Evolutionary conservation across 2,888 invertebrate species (phyloP).

Genomic region (Mantis religiosa): DNA sequence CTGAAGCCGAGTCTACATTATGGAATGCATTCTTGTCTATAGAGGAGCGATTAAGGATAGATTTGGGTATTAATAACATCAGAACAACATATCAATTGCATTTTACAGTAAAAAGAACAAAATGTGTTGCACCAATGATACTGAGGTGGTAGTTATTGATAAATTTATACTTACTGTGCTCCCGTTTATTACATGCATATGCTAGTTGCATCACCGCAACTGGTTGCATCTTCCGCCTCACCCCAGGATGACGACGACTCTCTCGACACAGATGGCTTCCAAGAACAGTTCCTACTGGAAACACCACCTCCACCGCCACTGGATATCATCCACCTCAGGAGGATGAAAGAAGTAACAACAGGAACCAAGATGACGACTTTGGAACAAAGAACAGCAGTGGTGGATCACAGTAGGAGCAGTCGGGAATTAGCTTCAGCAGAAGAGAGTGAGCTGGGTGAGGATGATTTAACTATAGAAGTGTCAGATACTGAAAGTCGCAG

Average conservation of each 20-base stretch:
- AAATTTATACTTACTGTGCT: neutral
- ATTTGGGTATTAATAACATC: too few relatives aligned
- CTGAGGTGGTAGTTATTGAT: too few relatives aligned
- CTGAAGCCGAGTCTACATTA: neutral
- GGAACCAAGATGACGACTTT: constrained; percentile 26
- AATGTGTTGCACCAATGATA: too few relatives aligned
- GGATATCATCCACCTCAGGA: neutral
- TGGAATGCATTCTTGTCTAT: too few relatives aligned
- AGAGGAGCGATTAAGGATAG: too few relatives aligned
- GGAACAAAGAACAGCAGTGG: constrained; percentile 22
- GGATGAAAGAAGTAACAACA: constrained; percentile 17
- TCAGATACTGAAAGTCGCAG: constrained; percentile 25
- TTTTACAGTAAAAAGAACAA: too few relatives aligned
- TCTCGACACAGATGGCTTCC: constrained; percentile 52
- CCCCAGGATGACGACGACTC: constrained; percentile 54
- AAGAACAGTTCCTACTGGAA: constrained; percentile 49
- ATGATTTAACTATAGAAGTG: constrained; percentile 26
- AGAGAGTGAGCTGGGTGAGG: constrained; percentile 27
- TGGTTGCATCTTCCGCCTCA: constrained; percentile 45
- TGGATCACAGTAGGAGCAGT: constrained; percentile 11
- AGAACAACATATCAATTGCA: too few relatives aligned
- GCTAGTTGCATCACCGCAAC: constrained; percentile 13
- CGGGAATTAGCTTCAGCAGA: constrained; percentile 30
- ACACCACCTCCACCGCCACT: constrained; percentile 42
- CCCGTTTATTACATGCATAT: constrained; percentile 32